phyloP scores from a whole-genome alignment of 2,113 vertebrate species.

The Ariopsis seemanni region DNA sequence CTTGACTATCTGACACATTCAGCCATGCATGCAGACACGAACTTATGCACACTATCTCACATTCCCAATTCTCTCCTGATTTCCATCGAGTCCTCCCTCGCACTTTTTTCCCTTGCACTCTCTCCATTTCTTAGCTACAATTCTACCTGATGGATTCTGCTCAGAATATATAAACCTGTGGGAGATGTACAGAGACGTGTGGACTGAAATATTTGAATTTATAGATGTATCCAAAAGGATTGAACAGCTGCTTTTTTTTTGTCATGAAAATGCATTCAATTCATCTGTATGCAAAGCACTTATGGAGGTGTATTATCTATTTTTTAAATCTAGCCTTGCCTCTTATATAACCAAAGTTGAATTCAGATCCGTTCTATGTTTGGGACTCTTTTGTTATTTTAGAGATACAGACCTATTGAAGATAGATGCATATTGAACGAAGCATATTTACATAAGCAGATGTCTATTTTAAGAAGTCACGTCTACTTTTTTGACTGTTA shows the following conservation, averaged over 20 bases:
- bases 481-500: constrained; percentile 77
- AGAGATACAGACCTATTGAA: constrained; percentile 67
- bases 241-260: constrained; percentile 76
- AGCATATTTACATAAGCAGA: constrained; percentile 72
- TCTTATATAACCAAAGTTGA: constrained; percentile 81
- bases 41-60: constrained; percentile 44
- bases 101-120: constrained; percentile 2
- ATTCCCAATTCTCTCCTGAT: constrained; percentile 24
- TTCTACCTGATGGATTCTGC: constrained; percentile 37
- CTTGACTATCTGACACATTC: constrained; percentile 46
- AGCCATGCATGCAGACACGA: constrained; percentile 61
- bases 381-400: constrained; percentile 56
- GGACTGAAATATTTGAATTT: constrained; percentile 35
- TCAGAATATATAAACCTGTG: constrained; percentile 39
- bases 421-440: constrained; percentile 71
- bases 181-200: constrained; percentile 8
- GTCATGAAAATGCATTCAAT: constrained; percentile 72
- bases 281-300: constrained; percentile 79
- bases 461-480: constrained; percentile 72
- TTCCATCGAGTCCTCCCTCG: constrained; percentile 13
- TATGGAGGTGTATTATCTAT: constrained; percentile 77
- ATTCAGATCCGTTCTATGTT: constrained; percentile 64
- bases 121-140: neutral
- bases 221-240: constrained; percentile 52
- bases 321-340: constrained; percentile 80